phyloP scores from a whole-genome alignment of 2,113 vertebrate species.

The Marmota flaviventris region DNA sequence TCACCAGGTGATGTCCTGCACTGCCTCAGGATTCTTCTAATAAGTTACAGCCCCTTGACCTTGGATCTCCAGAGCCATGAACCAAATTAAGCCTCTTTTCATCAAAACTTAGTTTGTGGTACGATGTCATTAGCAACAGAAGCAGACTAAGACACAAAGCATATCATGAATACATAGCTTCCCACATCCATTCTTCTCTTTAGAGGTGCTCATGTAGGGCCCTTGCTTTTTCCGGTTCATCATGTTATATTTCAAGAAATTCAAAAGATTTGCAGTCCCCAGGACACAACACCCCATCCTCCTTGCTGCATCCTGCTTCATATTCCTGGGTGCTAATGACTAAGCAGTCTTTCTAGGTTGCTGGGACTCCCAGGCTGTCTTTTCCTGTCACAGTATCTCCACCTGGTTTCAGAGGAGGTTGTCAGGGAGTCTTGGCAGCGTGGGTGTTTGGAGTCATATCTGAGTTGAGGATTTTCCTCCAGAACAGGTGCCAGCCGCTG shows the following conservation, averaged over 20 bases:
- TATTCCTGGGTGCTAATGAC: not conserved
- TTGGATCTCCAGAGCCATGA: not conserved
- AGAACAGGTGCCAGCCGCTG: not conserved
- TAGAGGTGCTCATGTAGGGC: not conserved
- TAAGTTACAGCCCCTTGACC: not conserved
- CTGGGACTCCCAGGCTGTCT: not conserved
- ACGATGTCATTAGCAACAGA: not conserved
- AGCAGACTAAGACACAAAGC: not conserved
- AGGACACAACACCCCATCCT: not conserved
- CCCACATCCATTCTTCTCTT: not conserved
- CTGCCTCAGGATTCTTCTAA: not conserved
- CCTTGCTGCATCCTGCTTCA: not conserved
- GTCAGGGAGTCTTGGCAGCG: not conserved
- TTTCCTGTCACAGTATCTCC: not conserved
- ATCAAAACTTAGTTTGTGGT: not conserved
- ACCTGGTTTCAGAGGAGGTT: not conserved
- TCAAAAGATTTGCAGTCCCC: not conserved
- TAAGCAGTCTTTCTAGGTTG: not conserved
- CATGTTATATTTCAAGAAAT: not conserved
- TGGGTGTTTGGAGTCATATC: not conserved
- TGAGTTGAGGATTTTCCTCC: not conserved
- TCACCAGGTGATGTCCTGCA: not conserved
- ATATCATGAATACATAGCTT: not conserved
- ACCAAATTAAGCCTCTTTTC: not conserved
- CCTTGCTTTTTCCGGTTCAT: not conserved